Base-by-base conservation (phyloP, 2,113 vertebrate genomes). In the Paedocypris sp. region DNA sequence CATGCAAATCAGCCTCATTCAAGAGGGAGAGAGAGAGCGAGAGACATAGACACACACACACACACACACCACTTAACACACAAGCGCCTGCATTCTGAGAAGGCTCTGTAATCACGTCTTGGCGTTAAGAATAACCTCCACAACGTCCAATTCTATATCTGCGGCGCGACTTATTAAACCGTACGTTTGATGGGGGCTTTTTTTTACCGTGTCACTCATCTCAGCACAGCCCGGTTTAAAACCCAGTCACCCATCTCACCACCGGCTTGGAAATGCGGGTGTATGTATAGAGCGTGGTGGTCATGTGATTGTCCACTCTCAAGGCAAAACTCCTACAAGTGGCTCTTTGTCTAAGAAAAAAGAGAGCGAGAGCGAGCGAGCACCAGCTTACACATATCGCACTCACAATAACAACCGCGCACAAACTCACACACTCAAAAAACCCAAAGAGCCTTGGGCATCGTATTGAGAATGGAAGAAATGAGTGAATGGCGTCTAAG, bases 1-100 rank as follows among this genome's bases (percentile, higher is more conserved):
- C 67, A 73, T 73, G 67, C 67, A 73, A 73, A 70, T 73, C 52
- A 70, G 28, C 6, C 20, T 42, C 35, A 58, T 45, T 57, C 45
- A 45, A 25, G 57, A 61, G 49, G n/a, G 58, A 39, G 45, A 62
- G 35, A 36, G 50, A 48, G 35, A 64, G 33, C n/a, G 32, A 29
- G 48, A 45, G 41, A 38, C 22, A 43, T 39, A 20, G 45, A 46
- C 31, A 11, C 16, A 33, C 6, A 51, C 3, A 47, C 36, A 52
- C 58, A 54, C 41, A 64, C 29, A 65, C 36, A 58, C 57, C 42
- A 26, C 42, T 58, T 43, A 47, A 50, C 52, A 45, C 60, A 60
- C 49, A 67, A 62, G 43, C 39, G 29, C 33, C 33, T 45, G 54
- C 57, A 69, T 69, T 72, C 62, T 64, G 7, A 69, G 52, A 59